These are phyloP conservation scores for Aeoliscus strigatus DNA, from an alignment of 2,797 vertebrate species.

Conservation along the genomic window DNA sequence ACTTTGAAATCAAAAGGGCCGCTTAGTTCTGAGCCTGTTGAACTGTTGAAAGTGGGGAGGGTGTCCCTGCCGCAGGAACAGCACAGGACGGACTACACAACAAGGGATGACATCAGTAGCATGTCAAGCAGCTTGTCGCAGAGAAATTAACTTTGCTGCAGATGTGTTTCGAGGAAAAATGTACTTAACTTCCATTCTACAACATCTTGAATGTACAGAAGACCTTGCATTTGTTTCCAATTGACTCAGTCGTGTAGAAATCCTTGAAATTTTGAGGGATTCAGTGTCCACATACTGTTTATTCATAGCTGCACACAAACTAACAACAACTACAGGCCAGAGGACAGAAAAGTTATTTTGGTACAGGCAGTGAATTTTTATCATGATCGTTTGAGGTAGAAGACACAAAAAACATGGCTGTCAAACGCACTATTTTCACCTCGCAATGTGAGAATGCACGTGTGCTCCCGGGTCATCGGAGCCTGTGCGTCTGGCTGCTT, in stretches of 20 bases:
- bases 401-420: no score
- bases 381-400: no score
- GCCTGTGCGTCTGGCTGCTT: conserved; percentile 48
- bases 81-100: conserved; percentile 24
- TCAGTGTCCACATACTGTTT: conserved; percentile 2
- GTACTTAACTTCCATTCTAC: no score
- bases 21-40: conserved; percentile 12
- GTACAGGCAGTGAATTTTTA: background rate
- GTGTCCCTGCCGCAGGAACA: conserved; percentile 22
- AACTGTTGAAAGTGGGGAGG: conserved; percentile 25
- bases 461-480: conserved; percentile 13
- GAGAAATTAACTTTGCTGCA: conserved; percentile 3
- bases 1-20: conserved; percentile 16
- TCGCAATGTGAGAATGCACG: no score
- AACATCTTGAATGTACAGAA: no score
- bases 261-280: no score
- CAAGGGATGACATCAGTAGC: conserved; percentile 55
- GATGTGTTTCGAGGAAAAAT: no score
- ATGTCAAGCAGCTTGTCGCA: conserved; percentile 48
- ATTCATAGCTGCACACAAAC: conserved; percentile 8
- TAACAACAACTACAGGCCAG: conserved; percentile 19
- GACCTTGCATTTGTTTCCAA: no score
- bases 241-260: no score
- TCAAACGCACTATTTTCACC: no score
- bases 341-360: conserved; percentile 22